These are phyloP conservation scores for Parotia lawesii DNA, from an alignment of 2,113 vertebrate genomes.

Conservation along the genomic window DNA sequence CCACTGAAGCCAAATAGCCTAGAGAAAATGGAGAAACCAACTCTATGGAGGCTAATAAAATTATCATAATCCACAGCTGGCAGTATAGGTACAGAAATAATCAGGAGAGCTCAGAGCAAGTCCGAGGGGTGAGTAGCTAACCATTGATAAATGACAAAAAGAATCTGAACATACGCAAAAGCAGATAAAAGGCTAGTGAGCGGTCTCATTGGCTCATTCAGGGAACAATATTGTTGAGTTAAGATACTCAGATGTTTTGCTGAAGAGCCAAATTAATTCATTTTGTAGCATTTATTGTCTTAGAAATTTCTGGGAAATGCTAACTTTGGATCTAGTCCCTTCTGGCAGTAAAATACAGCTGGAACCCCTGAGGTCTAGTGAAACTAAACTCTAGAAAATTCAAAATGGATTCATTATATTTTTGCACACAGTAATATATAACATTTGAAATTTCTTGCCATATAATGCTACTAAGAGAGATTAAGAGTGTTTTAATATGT, in stretches of 20 bases:
- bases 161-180: neutral
- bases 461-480: neutral
- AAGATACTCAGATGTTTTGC: neutral
- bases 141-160: neutral
- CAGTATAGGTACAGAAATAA: neutral
- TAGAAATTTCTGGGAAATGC: neutral
- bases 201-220: rapidly evolving
- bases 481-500: neutral
- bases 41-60: neutral
- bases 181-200: neutral
- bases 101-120: neutral
- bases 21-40: neutral
- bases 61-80: neutral
- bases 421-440: neutral
- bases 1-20: neutral
- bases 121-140: neutral
- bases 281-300: neutral
- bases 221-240: neutral
- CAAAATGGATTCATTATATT: neutral
- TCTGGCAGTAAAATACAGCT: neutral
- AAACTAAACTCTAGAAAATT: neutral
- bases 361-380: neutral
- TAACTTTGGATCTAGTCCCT: neutral
- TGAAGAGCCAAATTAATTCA: neutral
- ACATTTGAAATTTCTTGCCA: neutral